A percentile compares a stretch with the other conserved stretches of the same genome.
These are phyloP conservation scores for Paratrypauchen microcephalus DNA, from an alignment of 2,797 vertebrate species.

Conservation along the genomic window DNA sequence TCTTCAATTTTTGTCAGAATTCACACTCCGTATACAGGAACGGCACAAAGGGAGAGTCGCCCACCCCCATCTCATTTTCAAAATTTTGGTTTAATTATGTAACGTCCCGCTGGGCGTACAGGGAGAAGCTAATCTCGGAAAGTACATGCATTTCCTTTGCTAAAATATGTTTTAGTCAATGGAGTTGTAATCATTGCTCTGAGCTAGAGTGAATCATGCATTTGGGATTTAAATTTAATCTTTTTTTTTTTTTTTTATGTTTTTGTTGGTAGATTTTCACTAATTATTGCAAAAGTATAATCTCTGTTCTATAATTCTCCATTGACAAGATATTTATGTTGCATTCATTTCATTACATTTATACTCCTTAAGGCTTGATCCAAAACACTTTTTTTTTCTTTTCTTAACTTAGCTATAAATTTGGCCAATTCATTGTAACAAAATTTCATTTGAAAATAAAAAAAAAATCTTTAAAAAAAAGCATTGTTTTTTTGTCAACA, in stretches of 20 bases:
- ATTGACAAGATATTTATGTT: background rate
- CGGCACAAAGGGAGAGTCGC: slow-evolving; percentile 29
- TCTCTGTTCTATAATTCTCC: no score
- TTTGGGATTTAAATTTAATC: background rate
- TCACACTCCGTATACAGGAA: slow-evolving; percentile 35
- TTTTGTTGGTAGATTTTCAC: background rate
- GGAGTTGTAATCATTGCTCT: slow-evolving; percentile 44
- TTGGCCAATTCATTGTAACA: background rate
- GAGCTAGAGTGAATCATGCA: slow-evolving; percentile 11
- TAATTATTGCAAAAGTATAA: no score
- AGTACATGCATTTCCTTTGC: slow-evolving; percentile 43
- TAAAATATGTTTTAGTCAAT: slow-evolving; percentile 48
- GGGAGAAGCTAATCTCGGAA: slow-evolving; percentile 59
- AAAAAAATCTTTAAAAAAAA: slow-evolving; percentile 62
- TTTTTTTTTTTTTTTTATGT: slow-evolving; percentile 23
- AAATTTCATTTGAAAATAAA: slow-evolving; percentile 32
- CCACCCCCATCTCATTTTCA: slow-evolving; percentile 56
- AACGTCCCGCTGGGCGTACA: slow-evolving; percentile 47
- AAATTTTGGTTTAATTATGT: slow-evolving; percentile 51
- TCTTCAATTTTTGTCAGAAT: slow-evolving; percentile 50
- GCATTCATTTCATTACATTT: background rate
- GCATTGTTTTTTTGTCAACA: no score
- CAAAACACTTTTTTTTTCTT: no score
- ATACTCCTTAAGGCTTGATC: background rate
- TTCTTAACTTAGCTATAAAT: no score